Base-by-base conservation (phyloP, 2,888 invertebrate genomes). In the Perizoma affinitatum region DNA sequence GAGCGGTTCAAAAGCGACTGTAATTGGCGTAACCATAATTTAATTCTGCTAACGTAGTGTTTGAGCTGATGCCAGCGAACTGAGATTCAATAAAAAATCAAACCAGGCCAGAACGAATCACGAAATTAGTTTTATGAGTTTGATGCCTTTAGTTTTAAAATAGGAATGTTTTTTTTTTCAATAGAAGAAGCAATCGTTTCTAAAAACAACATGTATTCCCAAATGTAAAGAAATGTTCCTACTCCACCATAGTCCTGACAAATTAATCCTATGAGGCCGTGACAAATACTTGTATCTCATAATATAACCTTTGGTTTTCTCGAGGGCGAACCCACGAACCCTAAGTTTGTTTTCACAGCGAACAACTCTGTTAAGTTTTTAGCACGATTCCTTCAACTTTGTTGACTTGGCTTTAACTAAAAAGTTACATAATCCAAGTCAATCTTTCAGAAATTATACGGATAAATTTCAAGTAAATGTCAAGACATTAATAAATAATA, bases 11-110 rank as follows among this genome's bases (percentile, higher is more conserved):
- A 88, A 89, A 88, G 87, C 83, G 85, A 77, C 78, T 88, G 86
- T 88, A 87, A 89, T 89, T 89, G 88, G 84, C 81, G 83, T 80
- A 77, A 74, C 84, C 88, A 88, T 88, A 88, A 90, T 87, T 89
- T 86, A 86, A 89, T 88, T 89, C 79, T 76, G 86, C 87, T 84
- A 85, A 86, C 90, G 86, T 82, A 82, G 86, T 87, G 84, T 88
- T 89, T 88, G 88, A 87, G 83, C 86, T 83, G 85, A 84, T 88
- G 88, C 88, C 89, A 88, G 84, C 80, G 72, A 76, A 74, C 75
- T 76, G 70, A 76, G 82, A 86, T 86, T 87, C 83, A 88, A 86
- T 88, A 86, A 88, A 89, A 87, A 84, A 77, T 78, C 75, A 78
- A 79, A 76, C 79, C 76, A 74, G 71, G 69, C 70, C 69, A 42